Percentiles rank a stretch among this genome's conserved stretches.
Conservation (phyloP, 1,140 invertebrate genomes). For the Venustaconcha ellipsiformis region DNA sequence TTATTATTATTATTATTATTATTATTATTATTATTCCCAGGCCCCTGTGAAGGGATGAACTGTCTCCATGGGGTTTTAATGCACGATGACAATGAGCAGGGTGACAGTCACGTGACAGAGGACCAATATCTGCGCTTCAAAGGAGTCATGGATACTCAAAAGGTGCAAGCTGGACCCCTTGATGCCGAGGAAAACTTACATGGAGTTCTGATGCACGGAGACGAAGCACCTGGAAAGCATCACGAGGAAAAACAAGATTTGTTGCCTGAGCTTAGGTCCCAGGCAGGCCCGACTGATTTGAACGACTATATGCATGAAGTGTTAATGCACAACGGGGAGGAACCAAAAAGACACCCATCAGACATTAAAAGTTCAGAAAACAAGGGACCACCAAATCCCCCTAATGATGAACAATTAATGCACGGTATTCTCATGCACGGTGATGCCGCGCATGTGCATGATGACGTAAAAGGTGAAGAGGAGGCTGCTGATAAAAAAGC, state of each 20-base stretch:
- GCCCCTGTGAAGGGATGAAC: conserved; percentile 29
- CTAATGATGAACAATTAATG: conserved; percentile 34
- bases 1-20: background rate
- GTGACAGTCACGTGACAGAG: conserved; percentile 40
- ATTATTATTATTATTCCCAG: conserved; percentile 7
- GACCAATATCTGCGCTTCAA: conserved; percentile 41
- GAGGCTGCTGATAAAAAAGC: background rate
- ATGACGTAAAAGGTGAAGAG: background rate
- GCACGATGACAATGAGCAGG: conserved; percentile 42
- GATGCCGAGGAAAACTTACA: conserved; percentile 45
- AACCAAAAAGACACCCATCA: conserved; percentile 32
- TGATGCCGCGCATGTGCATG: conserved; percentile 28
- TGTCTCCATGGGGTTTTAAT: conserved; percentile 53
- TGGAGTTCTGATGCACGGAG: conserved; percentile 52
- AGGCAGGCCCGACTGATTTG: conserved; percentile 34
- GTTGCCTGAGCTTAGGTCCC: conserved; percentile 7
- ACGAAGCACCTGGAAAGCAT: conserved; percentile 14
- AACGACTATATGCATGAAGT: conserved; percentile 44
- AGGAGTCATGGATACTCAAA: conserved; percentile 25
- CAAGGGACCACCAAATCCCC: conserved; percentile 8
- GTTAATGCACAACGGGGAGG: conserved; percentile 48
- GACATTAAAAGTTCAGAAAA: conserved; percentile 7
- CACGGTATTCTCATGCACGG: conserved; percentile 53
- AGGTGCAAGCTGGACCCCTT: conserved; percentile 30
- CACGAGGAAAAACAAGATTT: conserved; percentile 33